Evolutionary conservation across 2,888 invertebrate genomes (phyloP).

Genomic region (Eumacrocentrus americanus): DNA sequence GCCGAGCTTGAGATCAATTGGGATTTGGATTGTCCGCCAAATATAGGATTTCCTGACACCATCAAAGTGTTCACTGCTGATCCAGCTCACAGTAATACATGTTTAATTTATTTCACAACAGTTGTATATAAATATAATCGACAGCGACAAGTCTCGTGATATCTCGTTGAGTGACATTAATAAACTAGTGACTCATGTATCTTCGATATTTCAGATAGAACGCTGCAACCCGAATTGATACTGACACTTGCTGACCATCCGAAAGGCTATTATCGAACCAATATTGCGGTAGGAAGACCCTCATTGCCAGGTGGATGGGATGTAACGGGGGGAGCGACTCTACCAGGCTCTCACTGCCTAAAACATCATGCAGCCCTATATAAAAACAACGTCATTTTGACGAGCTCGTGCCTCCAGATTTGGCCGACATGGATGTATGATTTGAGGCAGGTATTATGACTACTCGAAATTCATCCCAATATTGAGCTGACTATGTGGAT

Average conservation of each 20-base stretch:
- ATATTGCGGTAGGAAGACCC: conserved; percentile 55
- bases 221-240: conserved; percentile 45
- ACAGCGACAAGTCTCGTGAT: too few relatives aligned
- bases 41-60: conserved; percentile 49
- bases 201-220: conserved; percentile 43
- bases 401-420: conserved; percentile 76
- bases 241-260: conserved; percentile 49
- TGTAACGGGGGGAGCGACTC: conserved; percentile 57
- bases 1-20: conserved; percentile 65
- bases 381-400: conserved; percentile 66
- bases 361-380: conserved; percentile 77
- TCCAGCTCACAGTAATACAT: conserved; percentile 49
- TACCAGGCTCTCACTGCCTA: conserved; percentile 67
- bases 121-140: too few relatives aligned
- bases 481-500: too few relatives aligned
- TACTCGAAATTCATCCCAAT: not conserved
- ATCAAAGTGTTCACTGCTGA: conserved; percentile 56
- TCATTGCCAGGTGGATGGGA: conserved; percentile 62
- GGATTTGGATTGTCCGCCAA: conserved; percentile 60
- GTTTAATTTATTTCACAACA: too few relatives aligned
- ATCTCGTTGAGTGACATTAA: too few relatives aligned
- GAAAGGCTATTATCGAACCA: conserved; percentile 58
- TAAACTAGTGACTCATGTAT: too few relatives aligned
- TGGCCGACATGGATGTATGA: conserved; percentile 88
- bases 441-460: conserved; percentile 52